Evolutionary conservation across 2,113 vertebrate species (phyloP).

Genomic region (Psophia crepitans): DNA sequence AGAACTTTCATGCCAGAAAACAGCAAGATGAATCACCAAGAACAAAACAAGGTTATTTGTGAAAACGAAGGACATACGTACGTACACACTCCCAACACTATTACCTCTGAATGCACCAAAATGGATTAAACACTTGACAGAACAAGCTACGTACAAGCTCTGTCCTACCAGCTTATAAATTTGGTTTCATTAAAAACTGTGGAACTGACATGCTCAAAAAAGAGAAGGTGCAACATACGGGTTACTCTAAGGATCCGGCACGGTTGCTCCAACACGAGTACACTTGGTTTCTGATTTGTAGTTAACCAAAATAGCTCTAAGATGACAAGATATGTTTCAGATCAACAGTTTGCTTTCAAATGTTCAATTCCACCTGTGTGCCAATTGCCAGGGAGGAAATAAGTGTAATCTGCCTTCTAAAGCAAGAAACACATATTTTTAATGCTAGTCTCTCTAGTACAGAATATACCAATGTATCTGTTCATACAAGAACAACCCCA

Average conservation of each 20-base stretch:
- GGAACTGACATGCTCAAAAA: background rate
- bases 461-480: background rate
- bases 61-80: background rate
- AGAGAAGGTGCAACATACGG: background rate
- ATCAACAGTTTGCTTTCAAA: background rate
- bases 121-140: background rate
- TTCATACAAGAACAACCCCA: background rate
- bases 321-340: background rate
- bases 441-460: background rate
- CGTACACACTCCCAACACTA: background rate
- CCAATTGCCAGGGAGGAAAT: background rate
- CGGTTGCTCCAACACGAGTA: background rate
- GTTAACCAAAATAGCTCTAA: background rate
- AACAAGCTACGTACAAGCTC: background rate
- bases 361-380: background rate
- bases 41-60: background rate
- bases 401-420: background rate
- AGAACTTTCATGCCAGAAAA: background rate
- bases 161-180: background rate
- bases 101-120: background rate
- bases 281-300: background rate
- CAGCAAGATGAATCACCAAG: background rate
- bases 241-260: background rate
- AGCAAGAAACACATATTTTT: background rate
- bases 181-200: background rate